phyloP scores from a whole-genome alignment of 23 tunicate species.

The Ascidia mentula region DNA sequence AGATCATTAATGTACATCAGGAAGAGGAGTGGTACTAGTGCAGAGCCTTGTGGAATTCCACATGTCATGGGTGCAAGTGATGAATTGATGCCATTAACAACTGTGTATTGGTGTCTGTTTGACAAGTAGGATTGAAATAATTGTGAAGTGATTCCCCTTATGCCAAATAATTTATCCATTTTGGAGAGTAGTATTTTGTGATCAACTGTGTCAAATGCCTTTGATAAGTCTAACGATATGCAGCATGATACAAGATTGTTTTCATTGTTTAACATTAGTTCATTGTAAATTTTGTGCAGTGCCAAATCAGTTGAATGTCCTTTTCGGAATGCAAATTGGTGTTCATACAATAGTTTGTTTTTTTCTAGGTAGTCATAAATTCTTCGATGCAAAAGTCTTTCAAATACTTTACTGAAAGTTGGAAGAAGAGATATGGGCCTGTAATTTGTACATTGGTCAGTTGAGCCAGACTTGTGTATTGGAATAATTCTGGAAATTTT shows the following conservation, averaged over 20 bases:
- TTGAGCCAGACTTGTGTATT: not conserved
- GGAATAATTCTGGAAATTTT: slow-evolving; percentile 23
- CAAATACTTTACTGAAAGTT: slow-evolving; percentile 20
- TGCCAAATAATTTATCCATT: slow-evolving; percentile 15
- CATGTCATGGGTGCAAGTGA: not conserved
- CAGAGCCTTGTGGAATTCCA: slow-evolving; percentile 22
- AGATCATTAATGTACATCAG: slow-evolving; percentile 22
- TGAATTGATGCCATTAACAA: not conserved
- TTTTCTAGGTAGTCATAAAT: not conserved
- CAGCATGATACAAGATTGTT: not conserved
- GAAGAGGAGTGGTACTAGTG: slow-evolving; percentile 17
- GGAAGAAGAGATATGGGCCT: slow-evolving; percentile 21
- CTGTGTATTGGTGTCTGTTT: slow-evolving; percentile 10
- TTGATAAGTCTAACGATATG: slow-evolving; percentile 12
- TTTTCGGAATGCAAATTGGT: slow-evolving; percentile 28
- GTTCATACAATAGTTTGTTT: not conserved
- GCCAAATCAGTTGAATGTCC: slow-evolving; percentile 18
- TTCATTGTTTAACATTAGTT: not conserved
- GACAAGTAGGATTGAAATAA: slow-evolving; percentile 14
- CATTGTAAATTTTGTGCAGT: not conserved
- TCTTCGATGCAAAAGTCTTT: slow-evolving; percentile 11
- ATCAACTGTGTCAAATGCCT: slow-evolving; percentile 31
- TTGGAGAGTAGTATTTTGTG: slow-evolving; percentile 19
- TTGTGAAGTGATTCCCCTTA: not conserved
- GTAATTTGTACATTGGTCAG: not conserved